These are phyloP conservation scores for Drosophila quasianomalipes DNA, from an alignment of 2,888 invertebrate species.

Conservation along the genomic window DNA sequence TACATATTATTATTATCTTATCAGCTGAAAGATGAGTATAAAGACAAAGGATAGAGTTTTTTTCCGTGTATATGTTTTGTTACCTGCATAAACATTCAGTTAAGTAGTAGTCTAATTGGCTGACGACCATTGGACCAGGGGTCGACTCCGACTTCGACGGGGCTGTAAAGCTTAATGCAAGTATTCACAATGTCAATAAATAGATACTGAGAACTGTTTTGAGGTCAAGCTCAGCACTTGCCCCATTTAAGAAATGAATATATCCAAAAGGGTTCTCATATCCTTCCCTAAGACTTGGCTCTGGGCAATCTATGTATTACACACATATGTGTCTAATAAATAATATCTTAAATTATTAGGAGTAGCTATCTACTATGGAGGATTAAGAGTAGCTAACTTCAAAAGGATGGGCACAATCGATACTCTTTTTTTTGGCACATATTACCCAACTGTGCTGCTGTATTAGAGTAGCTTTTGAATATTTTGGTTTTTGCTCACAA, in stretches of 20 bases:
- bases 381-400: neutral
- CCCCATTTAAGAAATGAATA: neutral
- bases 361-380: neutral
- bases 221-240: neutral
- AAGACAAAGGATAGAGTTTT: neutral
- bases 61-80: neutral
- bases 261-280: neutral
- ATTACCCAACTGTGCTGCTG: neutral
- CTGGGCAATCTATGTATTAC: too few species aligned
- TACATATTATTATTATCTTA: neutral
- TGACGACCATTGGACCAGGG: slow-evolving; percentile 7
- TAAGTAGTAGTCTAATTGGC: slow-evolving; percentile 36
- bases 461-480: neutral
- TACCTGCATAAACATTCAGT: slow-evolving; percentile 15
- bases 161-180: neutral
- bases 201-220: neutral
- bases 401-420: neutral
- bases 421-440: neutral
- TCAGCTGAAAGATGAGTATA: neutral
- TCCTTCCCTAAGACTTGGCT: neutral
- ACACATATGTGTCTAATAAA: neutral
- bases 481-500: neutral
- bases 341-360: neutral
- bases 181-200: slow-evolving; percentile 11
- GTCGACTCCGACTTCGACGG: neutral